A percentile compares a stretch with the other conserved stretches of the same genome.
These are phyloP conservation scores for Tyrophagus putrescentiae DNA, from an alignment of 1,140 invertebrate species.

Conservation along the genomic window DNA sequence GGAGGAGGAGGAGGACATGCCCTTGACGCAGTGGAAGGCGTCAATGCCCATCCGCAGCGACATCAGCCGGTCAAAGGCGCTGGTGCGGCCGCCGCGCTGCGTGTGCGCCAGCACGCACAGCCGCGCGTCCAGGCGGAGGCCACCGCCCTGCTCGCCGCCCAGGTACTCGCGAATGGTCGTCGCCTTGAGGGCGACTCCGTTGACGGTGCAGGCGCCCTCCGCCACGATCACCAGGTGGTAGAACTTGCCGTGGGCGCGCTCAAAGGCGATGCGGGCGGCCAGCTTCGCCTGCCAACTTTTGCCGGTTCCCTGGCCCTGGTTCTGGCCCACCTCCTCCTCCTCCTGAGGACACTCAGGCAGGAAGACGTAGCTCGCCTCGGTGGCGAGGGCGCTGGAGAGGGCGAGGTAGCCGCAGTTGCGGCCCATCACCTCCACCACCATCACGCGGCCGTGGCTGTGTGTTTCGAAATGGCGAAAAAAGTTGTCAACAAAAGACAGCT, in stretches of 20 bases:
- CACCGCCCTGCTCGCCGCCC: conserved; percentile 65
- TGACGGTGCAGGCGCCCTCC: conserved; percentile 87
- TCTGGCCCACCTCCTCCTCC: conserved; percentile 56
- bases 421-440: conserved; percentile 99
- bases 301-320: too few species aligned
- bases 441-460: conserved; percentile 84
- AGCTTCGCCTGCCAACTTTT: conserved; percentile 83
- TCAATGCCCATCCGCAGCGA: conserved; percentile 97
- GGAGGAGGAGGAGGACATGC: neutral
- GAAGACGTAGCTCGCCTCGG: conserved; percentile 86
- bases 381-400: conserved; percentile 75
- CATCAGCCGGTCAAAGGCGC: conserved; percentile 92
- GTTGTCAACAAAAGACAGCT: conserved; percentile 10
- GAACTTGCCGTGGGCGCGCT: conserved; percentile 75
- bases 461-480: neutral
- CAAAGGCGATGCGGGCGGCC: conserved; percentile 68
- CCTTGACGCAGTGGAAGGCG: conserved; percentile 57
- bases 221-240: conserved; percentile 98
- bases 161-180: conserved; percentile 71
- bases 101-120: conserved; percentile 95
- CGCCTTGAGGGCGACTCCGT: conserved; percentile 80
- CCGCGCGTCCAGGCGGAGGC: conserved; percentile 79
- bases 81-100: conserved; percentile 90
- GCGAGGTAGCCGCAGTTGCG: conserved; percentile 82
- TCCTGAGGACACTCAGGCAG: conserved; percentile 85